Percentiles rank a stretch among this genome's conserved stretches.
Conservation (phyloP, 2,888 invertebrate genomes). For the Pseudoips prasinana region DNA sequence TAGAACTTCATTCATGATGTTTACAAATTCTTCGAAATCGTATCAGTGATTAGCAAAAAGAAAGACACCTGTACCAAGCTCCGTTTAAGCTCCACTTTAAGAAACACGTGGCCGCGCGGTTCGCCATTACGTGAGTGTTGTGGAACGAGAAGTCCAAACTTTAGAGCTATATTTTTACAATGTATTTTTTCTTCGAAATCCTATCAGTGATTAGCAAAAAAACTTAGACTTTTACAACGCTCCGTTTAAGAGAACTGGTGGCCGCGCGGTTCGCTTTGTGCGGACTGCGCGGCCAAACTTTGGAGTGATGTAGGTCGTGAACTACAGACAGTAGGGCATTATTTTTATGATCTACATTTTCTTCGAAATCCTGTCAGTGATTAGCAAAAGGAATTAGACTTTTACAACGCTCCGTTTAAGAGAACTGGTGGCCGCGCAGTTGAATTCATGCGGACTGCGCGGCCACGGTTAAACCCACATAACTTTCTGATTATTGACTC, state of each 20-base stretch:
- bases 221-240: constrained; percentile 3
- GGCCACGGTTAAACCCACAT: constrained; percentile 3
- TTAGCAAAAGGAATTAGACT: constrained; percentile 4
- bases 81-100: constrained; percentile 9
- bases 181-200: constrained; percentile 4
- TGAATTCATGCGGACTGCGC: constrained; percentile 2
- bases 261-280: constrained; percentile 4
- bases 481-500: constrained; percentile 5
- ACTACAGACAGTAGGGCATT: constrained; percentile 4
- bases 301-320: constrained; percentile 4
- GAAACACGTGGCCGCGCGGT: constrained; percentile 11
- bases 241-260: constrained; percentile 2
- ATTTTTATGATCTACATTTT: constrained; percentile 4
- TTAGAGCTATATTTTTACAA: constrained; percentile 5
- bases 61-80: constrained; percentile 10
- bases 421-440: constrained; percentile 2
- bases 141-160: constrained; percentile 11
- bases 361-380: constrained; percentile 4
- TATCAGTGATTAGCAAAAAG: constrained; percentile 10
- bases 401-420: constrained; percentile 3
- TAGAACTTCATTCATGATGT: neutral
- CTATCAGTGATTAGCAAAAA: constrained; percentile 4
- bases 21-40: constrained; percentile 2
- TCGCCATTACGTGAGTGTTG: constrained; percentile 11
- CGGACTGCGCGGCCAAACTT: constrained; percentile 3